Evolutionary conservation across 2,797 vertebrate species (phyloP).

Genomic region (Channallabes apus): DNA sequence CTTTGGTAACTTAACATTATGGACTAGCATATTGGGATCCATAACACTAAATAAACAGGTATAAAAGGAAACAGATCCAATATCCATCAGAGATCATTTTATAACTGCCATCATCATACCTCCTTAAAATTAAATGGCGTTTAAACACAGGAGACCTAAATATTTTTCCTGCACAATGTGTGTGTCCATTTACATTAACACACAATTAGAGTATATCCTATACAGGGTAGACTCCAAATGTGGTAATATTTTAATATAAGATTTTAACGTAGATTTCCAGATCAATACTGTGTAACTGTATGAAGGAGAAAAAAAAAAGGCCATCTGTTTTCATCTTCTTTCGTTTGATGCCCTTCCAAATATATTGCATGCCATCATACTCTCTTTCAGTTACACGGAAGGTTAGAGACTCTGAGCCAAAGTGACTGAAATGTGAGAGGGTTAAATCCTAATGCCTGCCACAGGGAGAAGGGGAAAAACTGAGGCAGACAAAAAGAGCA

Average conservation of each 20-base stretch:
- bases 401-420: neutral
- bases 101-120: neutral
- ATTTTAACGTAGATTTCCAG: slow-evolving; percentile 7
- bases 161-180: neutral
- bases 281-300: slow-evolving; percentile 15
- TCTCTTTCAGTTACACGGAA: neutral
- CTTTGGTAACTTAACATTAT: neutral
- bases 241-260: too few species aligned
- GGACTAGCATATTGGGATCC: neutral
- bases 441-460: neutral
- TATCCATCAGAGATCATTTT: neutral
- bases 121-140: neutral
- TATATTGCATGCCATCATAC: neutral
- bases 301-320: neutral
- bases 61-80: neutral
- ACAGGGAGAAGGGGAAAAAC: slow-evolving; percentile 8
- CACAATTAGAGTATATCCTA: slow-evolving; percentile 25
- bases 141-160: neutral
- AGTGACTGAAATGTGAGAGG: slow-evolving; percentile 12
- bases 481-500: neutral
- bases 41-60: neutral
- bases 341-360: neutral
- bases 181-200: neutral
- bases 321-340: neutral
- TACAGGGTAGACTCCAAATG: slow-evolving; percentile 41